Evolutionary conservation across 2,797 vertebrate species (phyloP), one percentile per base, ranked within the genome.

Genomic region (Jordanella pulchra): DNA sequence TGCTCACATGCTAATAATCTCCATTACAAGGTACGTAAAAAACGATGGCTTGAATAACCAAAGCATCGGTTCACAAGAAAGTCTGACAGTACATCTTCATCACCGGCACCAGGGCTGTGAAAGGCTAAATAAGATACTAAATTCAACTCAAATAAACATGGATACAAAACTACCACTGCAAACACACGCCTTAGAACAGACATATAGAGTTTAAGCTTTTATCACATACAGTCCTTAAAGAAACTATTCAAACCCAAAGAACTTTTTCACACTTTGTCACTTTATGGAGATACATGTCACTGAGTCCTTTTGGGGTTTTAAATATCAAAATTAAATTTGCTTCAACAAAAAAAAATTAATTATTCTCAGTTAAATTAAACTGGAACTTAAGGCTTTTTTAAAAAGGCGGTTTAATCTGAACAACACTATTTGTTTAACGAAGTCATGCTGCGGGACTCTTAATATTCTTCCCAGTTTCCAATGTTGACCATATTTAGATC

Each of bases 1-100:
- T 71, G 76, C 72, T 81, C 73, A 88, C 79, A 88, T 89, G 85
- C 80, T 89, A 90, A 91, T 91, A 90, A 90, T 88, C 69, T 79
- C 85, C 71, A 91, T 90, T 91, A 89, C 72, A 71, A 86, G 58
- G 66, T 65, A 81, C 69, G 81, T 84, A 77, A 84, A 74, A 65
- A 58, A 45, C 9, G 45, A 32, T 48, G 45, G 35, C n/a, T 48
- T 70, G 7, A 58, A 75, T 65, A 72, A 75, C 71, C 25, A 74
- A 78, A 35, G 48, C 53, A 77, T 51, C 4, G 27, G 67, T 68
- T 60, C 68, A 78, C 44, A 80, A 85, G 89, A 69, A 80, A 88
- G 71, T 71, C 78, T 58, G 51, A 68, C 67, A 53, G 51, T 47
- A 53, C 66, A 75, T 55, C 64, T 66, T 74, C 65, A 74, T 83